Percentiles rank a stretch among this genome's conserved stretches.
These are phyloP conservation scores for Apaloderma vittatum DNA, from an alignment of 2,113 vertebrate species.

Conservation along the genomic window DNA sequence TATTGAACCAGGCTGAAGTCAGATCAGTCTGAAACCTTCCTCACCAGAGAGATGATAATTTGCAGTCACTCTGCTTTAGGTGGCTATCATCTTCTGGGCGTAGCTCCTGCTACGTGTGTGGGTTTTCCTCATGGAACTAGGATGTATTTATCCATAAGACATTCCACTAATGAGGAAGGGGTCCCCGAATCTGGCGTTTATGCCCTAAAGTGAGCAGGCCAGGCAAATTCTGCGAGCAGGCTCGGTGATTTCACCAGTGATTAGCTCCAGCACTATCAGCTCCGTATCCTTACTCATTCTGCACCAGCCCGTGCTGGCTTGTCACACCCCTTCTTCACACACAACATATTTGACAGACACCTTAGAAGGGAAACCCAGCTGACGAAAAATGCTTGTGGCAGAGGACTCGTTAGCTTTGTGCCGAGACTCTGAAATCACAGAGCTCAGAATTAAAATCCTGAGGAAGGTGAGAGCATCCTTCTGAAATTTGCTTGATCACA, in stretches of 20 bases:
- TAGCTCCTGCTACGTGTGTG: neutral
- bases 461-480: neutral
- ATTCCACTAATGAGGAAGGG: neutral
- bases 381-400: neutral
- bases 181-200: neutral
- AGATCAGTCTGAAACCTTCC: neutral
- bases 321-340: neutral
- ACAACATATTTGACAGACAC: neutral
- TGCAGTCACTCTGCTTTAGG: neutral
- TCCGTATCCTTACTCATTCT: rapidly evolving
- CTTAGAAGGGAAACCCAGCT: neutral
- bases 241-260: neutral
- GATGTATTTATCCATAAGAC: neutral
- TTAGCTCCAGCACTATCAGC: neutral
- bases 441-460: neutral
- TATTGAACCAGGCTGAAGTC: neutral
- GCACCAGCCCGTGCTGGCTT: neutral
- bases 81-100: neutral
- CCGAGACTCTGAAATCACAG: neutral
- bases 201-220: neutral
- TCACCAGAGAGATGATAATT: neutral
- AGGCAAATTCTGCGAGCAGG: neutral
- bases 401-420: neutral
- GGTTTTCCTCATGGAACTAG: neutral
- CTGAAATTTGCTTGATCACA: neutral